These are phyloP conservation scores for Rhipidura dahli DNA, from an alignment of 2,113 vertebrate species.

Conservation along the genomic window DNA sequence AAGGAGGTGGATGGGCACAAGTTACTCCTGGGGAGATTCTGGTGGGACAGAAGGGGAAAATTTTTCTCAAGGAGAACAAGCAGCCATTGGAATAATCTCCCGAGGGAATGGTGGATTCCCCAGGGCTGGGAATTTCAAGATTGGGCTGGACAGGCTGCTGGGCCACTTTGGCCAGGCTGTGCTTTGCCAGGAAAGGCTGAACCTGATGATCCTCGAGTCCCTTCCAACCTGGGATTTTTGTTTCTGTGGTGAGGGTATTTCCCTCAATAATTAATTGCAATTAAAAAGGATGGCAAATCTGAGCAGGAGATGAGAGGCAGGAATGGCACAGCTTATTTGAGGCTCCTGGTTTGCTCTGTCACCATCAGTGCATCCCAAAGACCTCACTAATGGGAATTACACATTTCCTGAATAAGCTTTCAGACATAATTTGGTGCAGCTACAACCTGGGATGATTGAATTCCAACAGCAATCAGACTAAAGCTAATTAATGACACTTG, in stretches of 20 bases:
- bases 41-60: neutral
- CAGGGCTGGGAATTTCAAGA: neutral
- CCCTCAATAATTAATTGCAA: neutral
- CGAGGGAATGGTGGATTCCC: too few species aligned
- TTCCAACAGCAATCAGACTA: constrained; percentile 66
- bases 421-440: constrained; percentile 67
- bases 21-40: neutral
- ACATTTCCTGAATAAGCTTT: constrained; percentile 52
- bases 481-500: constrained; percentile 59
- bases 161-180: neutral
- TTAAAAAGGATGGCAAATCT: neutral
- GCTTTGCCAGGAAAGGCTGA: neutral
- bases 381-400: constrained; percentile 37
- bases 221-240: neutral
- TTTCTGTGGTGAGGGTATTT: neutral
- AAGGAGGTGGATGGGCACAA: neutral
- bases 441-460: constrained; percentile 63
- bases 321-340: neutral
- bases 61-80: neutral
- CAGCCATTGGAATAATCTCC: neutral
- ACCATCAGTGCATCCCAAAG: neutral
- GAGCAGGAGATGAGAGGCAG: neutral
- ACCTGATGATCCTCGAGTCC: neutral
- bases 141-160: neutral
- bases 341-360: constrained; percentile 18